These are phyloP conservation scores for Mesaphorura yosii DNA, from an alignment of 1,140 invertebrate genomes.

Conservation along the genomic window DNA sequence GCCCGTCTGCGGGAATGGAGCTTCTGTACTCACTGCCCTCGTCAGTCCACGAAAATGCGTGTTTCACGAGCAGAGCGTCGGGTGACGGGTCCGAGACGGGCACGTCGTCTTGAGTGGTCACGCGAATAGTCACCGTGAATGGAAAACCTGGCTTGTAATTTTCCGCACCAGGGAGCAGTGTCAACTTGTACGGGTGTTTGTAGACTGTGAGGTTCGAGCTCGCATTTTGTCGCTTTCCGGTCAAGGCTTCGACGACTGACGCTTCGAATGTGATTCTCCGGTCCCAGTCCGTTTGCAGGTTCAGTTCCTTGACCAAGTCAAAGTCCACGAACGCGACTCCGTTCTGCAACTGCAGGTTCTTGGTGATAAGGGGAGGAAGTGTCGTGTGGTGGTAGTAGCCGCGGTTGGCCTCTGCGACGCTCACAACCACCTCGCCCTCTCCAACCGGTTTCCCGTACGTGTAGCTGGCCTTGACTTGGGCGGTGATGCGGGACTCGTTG, in stretches of 20 bases:
- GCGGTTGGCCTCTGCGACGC: slow-evolving; percentile 43
- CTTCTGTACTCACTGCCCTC: slow-evolving; percentile 47
- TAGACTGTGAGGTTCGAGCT: slow-evolving; percentile 59
- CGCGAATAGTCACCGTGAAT: slow-evolving; percentile 44
- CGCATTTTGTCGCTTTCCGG: slow-evolving; percentile 65
- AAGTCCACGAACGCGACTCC: slow-evolving; percentile 62
- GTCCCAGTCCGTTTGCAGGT: slow-evolving; percentile 7
- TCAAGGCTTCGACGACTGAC: slow-evolving; percentile 63
- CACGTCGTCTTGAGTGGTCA: slow-evolving; percentile 58
- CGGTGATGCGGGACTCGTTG: slow-evolving; percentile 58
- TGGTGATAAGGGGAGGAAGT: slow-evolving; percentile 55
- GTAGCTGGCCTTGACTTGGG: slow-evolving; percentile 71
- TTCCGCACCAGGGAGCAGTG: slow-evolving; percentile 63
- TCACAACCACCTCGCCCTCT: slow-evolving; percentile 61
- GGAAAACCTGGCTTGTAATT: slow-evolving; percentile 71
- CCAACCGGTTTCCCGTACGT: slow-evolving; percentile 69
- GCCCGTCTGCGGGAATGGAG: slow-evolving; percentile 51
- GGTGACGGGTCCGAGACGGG: slow-evolving; percentile 47
- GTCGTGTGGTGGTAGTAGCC: slow-evolving; percentile 39
- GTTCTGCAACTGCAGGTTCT: slow-evolving; percentile 52
- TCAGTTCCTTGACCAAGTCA: slow-evolving; percentile 55
- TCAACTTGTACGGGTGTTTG: slow-evolving; percentile 66
- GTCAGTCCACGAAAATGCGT: slow-evolving; percentile 53
- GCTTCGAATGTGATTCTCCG: slow-evolving; percentile 9
- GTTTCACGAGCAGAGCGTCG: slow-evolving; percentile 50